These are phyloP conservation scores for Arvicanthis niloticus DNA, from an alignment of 2,113 vertebrate species.

Conservation along the genomic window DNA sequence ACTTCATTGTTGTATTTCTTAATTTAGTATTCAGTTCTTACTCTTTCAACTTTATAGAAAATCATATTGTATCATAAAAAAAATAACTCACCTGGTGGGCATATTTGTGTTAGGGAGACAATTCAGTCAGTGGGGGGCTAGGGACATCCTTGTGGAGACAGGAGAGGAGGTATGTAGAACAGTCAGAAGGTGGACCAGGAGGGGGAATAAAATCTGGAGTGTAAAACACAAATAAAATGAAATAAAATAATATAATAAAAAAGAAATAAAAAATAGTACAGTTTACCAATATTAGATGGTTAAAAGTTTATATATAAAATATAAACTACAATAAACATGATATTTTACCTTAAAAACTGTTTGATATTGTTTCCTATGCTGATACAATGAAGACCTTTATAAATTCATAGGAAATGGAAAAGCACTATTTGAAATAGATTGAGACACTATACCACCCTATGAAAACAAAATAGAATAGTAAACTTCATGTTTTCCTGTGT, in stretches of 20 bases:
- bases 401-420: neutral
- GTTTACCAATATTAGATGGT: neutral
- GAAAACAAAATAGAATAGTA: neutral
- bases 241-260: too few relatives aligned
- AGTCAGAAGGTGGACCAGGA: too few relatives aligned
- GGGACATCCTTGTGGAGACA: too few relatives aligned
- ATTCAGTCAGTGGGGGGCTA: too few relatives aligned
- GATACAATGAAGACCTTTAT: fast-evolving
- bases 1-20: neutral
- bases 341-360: neutral
- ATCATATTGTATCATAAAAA: neutral
- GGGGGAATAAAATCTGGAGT: too few relatives aligned
- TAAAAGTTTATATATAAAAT: neutral
- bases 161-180: too few relatives aligned
- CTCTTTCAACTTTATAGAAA: neutral
- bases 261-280: neutral
- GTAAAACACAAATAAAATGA: too few relatives aligned
- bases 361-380: neutral
- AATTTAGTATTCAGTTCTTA: neutral
- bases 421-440: neutral
- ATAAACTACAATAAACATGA: neutral
- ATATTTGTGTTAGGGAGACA: neutral
- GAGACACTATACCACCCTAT: neutral
- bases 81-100: neutral
- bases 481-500: neutral